Evolutionary conservation across 1,140 invertebrate species (phyloP), one percentile per base, ranked within the genome.

Genomic region (Mactra quadrangularis): DNA sequence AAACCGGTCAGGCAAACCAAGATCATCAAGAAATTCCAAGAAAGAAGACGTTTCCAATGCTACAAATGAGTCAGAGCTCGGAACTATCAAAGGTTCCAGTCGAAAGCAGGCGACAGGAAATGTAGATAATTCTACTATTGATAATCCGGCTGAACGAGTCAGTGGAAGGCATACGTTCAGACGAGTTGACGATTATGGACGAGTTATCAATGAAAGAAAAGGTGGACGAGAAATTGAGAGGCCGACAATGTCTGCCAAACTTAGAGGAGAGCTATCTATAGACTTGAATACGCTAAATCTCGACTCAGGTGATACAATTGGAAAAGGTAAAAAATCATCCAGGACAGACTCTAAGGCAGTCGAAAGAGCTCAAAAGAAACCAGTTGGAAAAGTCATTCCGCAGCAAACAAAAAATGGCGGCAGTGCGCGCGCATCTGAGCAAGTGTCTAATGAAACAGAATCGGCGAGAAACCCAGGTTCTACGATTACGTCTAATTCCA

Each of bases 131-230:
- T 38, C 62, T 1, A 15, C 41, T 45, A 62, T 17, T 19, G 60
- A 59, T 3, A 71, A 29, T 27, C 35, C 77, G 22, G 22, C 33
- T 7, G 66, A 59, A 35, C 50, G 64, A 29, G 15, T 71, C 1
- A 81, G 77, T 50, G 77, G 77, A 0, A 19, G 77, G 22, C 77
- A 81, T 33, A 81, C 77, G 4, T 81, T 81, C 55, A 29, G 77
- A 19, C 50, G 77, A 25, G 66, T 81, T n/a, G 77, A 81, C 41
- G 77, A 81, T n/a, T 71, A 55, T 33, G 77, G 77, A 3, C 15
- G 41, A 25, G 31, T 33, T 31, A 22, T 29, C 15, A 29, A 31
- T 1, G 66, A 70, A 45, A 33, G 66, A 0, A 52, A 55, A 25
- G 29, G 33, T 11, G 77, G 64, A 6, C 19, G 77, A 29, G 77